Base-by-base conservation (phyloP, 1,140 invertebrate species). In the Brachystomella parvula region DNA sequence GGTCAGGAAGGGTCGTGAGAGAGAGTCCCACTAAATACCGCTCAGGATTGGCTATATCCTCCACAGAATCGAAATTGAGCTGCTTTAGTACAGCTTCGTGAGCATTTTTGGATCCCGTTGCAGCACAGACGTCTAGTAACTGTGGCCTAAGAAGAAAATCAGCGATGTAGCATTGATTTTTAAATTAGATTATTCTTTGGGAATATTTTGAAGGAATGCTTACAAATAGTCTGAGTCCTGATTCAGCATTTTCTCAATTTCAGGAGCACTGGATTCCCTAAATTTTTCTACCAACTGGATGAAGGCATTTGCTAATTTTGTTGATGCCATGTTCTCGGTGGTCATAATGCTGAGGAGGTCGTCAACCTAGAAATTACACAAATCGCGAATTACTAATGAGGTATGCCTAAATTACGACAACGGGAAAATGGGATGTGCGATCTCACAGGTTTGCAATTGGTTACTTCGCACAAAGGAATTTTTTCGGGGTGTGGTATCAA, bases 11-110 rank as follows among this genome's bases (percentile, higher is more conserved):
- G 6, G 82, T 78, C 17, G 83, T 83, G 2, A 88, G 76, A 0
- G 88, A 87, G 17, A 89, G 72, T 0, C 84, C 82, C 81, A 89
- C 85, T 0, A 90, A 77, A 76, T 90, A 90, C 65, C 87, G 79
- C 73, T 91, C 89, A 2, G 82, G 81, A 19, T 83, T 75, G 63
- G 87, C 83, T 28, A 79, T 71, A 64, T 82, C 75, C 1, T 83
- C 81, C 1, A 78, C 77, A 2, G 80, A 77, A 63, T 85, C 82
- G 44, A 86, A 83, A 61, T 83, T 81, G 0, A 89, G 77, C 35
- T 81, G 75, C 57, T 84, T 83, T 77, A 86, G 84, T 17, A 84
- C 86, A 39, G 85, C 85, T 74, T 84, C 80, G 73, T 90, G 85
- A 0, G 86, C 79, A 3, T 81, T 80, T 15, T 78, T 66, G 0